Conservation (phyloP, 2,888 invertebrate species). For the Metopia argyrocephala region DNA sequence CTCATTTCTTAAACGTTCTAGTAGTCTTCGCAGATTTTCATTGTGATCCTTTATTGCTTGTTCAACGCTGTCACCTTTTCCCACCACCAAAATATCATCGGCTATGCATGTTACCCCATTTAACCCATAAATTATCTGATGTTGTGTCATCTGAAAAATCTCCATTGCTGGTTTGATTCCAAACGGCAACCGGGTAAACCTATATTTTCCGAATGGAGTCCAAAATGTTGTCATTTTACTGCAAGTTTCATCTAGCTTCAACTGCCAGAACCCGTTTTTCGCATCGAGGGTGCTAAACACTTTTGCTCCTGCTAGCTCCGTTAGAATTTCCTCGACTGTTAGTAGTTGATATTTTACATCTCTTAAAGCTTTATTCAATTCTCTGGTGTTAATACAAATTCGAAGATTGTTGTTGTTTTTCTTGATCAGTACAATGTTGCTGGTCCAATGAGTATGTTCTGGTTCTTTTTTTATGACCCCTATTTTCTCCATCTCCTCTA, state of each 20-base stretch:
- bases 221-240: conserved; percentile 30
- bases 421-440: conserved; percentile 10
- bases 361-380: neutral
- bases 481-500: conserved; percentile 6
- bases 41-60: neutral
- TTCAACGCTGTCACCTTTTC: neutral
- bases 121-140: too few relatives aligned
- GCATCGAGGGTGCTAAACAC: conserved; percentile 8
- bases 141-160: too few relatives aligned
- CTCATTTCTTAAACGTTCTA: neutral
- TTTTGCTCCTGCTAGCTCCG: neutral
- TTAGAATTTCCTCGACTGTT: conserved; percentile 4
- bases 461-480: conserved; percentile 1
- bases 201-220: conserved; percentile 29
- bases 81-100: neutral
- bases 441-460: conserved; percentile 5
- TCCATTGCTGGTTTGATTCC: conserved; percentile 15
- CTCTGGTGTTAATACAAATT: neutral
- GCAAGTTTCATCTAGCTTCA: conserved; percentile 16
- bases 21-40: neutral
- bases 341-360: conserved; percentile 8
- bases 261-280: conserved; percentile 26
- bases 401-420: conserved; percentile 11
- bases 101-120: too few relatives aligned
- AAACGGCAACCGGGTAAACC: conserved; percentile 15